These are phyloP conservation scores for Priocnemis perturbator DNA, from an alignment of 2,888 invertebrate genomes.

Conservation along the genomic window DNA sequence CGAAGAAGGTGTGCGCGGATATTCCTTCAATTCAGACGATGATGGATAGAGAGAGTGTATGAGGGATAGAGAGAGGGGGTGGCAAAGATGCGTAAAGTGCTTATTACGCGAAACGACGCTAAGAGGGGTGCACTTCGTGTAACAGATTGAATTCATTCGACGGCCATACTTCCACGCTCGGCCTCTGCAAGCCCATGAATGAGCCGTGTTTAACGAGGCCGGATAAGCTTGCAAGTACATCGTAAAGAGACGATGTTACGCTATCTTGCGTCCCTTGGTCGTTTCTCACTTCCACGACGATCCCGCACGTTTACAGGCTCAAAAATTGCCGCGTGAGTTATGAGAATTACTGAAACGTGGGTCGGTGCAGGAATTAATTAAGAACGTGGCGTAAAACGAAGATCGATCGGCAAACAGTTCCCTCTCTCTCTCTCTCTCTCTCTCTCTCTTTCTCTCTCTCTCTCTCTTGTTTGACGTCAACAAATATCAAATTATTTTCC, in stretches of 20 bases:
- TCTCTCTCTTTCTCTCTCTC: too few species aligned
- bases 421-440: too few species aligned
- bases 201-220: constrained; percentile 9
- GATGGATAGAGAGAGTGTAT: too few species aligned
- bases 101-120: background rate
- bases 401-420: too few species aligned
- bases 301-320: background rate
- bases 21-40: too few species aligned
- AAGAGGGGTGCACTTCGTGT: constrained; percentile 7
- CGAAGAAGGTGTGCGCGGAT: too few species aligned
- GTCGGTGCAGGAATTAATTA: too few species aligned
- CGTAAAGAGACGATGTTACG: constrained; percentile 4
- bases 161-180: constrained; percentile 26
- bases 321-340: background rate
- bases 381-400: too few species aligned
- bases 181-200: background rate
- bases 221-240: constrained; percentile 5
- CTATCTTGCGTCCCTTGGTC: background rate
- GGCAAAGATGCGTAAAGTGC: background rate
- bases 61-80: too few species aligned
- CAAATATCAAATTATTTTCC: too few species aligned
- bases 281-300: background rate
- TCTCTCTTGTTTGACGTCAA: too few species aligned
- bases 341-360: too few species aligned
- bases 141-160: constrained; percentile 33